Evolutionary conservation across 2,113 vertebrate genomes (phyloP).

Genomic region (Capricornis sumatraensis): DNA sequence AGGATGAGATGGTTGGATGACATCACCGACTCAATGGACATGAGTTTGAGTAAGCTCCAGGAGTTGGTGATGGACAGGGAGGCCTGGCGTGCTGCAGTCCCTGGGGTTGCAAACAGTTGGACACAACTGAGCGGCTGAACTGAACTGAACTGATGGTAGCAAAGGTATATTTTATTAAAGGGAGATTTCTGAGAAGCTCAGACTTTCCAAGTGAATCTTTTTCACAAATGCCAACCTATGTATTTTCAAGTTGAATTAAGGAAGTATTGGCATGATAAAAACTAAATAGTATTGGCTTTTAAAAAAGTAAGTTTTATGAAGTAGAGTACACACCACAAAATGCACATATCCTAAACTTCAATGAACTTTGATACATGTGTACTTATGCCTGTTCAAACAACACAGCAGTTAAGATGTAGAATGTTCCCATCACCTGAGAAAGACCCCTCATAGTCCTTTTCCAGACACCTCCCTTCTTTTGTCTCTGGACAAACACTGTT

Average conservation of each 20-base stretch:
- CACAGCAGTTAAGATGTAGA: not conserved
- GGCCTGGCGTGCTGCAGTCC: not conserved
- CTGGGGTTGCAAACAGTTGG: not conserved
- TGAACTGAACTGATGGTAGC: not conserved
- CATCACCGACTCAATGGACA: not conserved
- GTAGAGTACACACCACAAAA: not conserved
- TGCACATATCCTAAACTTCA: not conserved
- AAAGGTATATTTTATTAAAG: not conserved
- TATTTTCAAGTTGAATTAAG: constrained; percentile 6
- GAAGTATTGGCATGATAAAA: not conserved
- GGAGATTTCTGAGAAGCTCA: not conserved
- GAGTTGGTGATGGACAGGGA: not conserved
- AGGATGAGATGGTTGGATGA: not conserved
- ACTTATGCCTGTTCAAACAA: not conserved
- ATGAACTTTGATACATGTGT: not conserved
- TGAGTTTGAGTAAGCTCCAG: not conserved
- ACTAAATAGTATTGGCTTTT: not conserved
- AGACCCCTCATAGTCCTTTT: not conserved
- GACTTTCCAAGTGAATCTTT: not conserved
- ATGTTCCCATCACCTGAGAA: not conserved
- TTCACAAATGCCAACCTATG: not conserved
- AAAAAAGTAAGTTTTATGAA: not conserved
- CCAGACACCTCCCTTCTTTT: not conserved
- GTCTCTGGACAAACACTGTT: not conserved
- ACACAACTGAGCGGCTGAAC: not conserved